These are phyloP conservation scores for Drosophila pectinifera DNA, from an alignment of 1,140 invertebrate genomes.

Conservation along the genomic window DNA sequence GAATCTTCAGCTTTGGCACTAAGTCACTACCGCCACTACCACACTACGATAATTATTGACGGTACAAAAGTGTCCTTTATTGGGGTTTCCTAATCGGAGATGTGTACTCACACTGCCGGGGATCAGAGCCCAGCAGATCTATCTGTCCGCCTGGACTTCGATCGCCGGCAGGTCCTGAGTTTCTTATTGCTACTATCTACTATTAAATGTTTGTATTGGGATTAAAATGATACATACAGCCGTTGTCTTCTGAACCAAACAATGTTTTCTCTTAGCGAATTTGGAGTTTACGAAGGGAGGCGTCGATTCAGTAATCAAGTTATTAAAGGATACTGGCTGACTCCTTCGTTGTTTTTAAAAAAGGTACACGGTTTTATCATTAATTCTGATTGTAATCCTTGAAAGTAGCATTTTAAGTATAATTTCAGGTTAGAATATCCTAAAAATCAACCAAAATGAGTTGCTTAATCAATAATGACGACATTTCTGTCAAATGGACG, in stretches of 20 bases:
- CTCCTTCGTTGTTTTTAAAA: constrained; percentile 8
- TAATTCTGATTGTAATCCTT: background rate
- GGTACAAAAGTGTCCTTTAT: constrained; percentile 55
- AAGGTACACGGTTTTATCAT: constrained; percentile 5
- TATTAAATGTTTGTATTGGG: constrained; percentile 6
- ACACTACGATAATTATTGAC: constrained; percentile 4
- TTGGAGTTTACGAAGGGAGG: constrained; percentile 1
- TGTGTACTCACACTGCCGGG: too few species aligned
- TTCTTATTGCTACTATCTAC: constrained; percentile 18
- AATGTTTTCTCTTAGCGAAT: background rate
- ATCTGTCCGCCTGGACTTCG: background rate
- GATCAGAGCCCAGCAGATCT: background rate
- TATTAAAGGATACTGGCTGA: background rate
- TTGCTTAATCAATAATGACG: background rate
- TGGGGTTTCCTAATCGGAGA: constrained; percentile 15
- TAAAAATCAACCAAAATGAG: constrained; percentile 4
- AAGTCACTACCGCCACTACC: constrained; percentile 26
- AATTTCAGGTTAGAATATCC: background rate
- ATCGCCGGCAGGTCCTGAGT: background rate
- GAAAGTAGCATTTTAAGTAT: background rate
- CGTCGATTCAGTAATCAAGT: background rate
- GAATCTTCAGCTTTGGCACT: constrained; percentile 37
- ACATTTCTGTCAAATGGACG: too few species aligned
- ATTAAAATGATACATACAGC: constrained; percentile 32
- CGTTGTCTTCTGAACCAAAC: constrained; percentile 4